Base-by-base conservation (phyloP, 2,888 invertebrate species). In the Tridacna crocea region DNA sequence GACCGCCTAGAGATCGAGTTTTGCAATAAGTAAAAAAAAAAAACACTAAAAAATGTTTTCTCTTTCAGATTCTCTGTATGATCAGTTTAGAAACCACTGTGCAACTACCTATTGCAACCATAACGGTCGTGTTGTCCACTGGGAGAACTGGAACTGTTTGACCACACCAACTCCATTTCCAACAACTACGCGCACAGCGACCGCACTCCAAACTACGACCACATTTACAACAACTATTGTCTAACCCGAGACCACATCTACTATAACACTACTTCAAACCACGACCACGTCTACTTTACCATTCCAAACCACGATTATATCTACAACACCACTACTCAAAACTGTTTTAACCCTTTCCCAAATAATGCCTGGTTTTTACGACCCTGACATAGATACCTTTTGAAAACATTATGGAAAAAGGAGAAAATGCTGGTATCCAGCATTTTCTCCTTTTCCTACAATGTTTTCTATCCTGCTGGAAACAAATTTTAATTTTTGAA, bases 71-170 rank as follows among this genome's bases (percentile, higher is more conserved):
- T 51, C 51, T 22, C n/a, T n/a, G 47, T 70, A 70, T 26, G 70
- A 70, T 46, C 27, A 46, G 51, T 51, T 22, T 12, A 70, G 22
- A 26, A 70, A 70, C 26, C 51, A 51, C 15, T 70, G 70, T 19
- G 13, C 19, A 2, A 51, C 51, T n/a, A 70, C 70, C n/a, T 70
- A 70, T 51, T 70, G 70, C 46, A 47, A 47, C 22, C 12, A 70
- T 24, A 26, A 70, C 15, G 70, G 70, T 26, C 70, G 51, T 17
- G 51, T 70, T 24, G 51, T 70, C 19, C 24, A n/a, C 26, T 70
- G 70, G 70, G 70, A 70, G n/a, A 70, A 70, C 51, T 70, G 70
- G 70, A 70, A 70, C 51, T 70, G 70, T 70, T 15, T 48, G 51
- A 48, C 70, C 51, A 70, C 70, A 51, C 48, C 70, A 17, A 70